Conservation (phyloP, 2,113 vertebrate genomes). For the Mungos mungo region DNA sequence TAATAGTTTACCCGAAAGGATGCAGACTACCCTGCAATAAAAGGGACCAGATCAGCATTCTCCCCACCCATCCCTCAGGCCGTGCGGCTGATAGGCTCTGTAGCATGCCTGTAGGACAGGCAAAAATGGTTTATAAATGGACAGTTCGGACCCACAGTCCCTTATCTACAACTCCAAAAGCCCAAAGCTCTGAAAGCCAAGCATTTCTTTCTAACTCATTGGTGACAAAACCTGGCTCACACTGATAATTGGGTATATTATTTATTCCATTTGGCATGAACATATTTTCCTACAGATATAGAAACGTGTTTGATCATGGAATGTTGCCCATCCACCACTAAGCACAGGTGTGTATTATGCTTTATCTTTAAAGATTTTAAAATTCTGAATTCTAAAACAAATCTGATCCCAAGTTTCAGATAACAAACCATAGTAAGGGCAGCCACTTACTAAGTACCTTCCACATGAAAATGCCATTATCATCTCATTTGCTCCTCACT, state of each 20-base stretch:
- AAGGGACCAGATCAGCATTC: no score
- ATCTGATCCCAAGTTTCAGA: neutral
- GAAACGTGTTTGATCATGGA: neutral
- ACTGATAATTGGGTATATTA: neutral
- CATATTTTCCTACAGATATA: neutral
- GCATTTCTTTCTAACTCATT: neutral
- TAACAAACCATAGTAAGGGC: neutral
- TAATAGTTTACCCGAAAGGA: neutral
- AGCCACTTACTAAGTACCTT: neutral
- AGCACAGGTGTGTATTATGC: neutral
- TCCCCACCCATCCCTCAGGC: accelerated
- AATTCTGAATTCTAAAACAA: neutral
- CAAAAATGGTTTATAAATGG: neutral
- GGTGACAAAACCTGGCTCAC: neutral
- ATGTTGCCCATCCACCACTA: neutral
- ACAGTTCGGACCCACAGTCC: neutral
- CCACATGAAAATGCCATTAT: accelerated
- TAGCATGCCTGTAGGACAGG: accelerated
- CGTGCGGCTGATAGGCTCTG: accelerated
- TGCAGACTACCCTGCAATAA: neutral
- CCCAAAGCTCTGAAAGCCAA: neutral
- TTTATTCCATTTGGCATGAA: neutral
- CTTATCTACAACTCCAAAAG: neutral
- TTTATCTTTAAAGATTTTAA: neutral
- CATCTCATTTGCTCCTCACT: accelerated